Percentiles rank a stretch among this genome's conserved stretches.
Evolutionary conservation across 2,797 vertebrate genomes (phyloP).

Genomic region (Ciconia nigra): DNA sequence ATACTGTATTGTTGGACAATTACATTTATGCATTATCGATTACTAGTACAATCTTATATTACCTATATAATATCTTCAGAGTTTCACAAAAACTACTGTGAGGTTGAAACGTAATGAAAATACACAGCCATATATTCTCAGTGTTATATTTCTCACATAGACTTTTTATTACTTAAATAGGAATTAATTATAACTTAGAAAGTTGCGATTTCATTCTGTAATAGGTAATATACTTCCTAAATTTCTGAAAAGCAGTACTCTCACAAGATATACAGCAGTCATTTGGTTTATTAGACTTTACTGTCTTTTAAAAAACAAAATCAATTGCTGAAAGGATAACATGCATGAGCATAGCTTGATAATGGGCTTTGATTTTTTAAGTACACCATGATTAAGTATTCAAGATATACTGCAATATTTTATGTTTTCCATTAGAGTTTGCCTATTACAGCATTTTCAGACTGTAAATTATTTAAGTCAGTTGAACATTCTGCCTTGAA

Average conservation of each 20-base stretch:
- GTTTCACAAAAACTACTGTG: not conserved
- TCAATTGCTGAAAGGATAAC: not conserved
- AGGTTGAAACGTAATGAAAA: not conserved
- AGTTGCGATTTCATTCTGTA: not conserved
- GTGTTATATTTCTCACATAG: not conserved
- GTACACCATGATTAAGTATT: constrained; percentile 16
- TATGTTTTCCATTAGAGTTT: constrained; percentile 30
- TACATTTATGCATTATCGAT: not conserved
- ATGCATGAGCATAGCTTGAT: not conserved
- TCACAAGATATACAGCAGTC: not conserved
- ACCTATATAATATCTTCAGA: not conserved
- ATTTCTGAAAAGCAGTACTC: not conserved
- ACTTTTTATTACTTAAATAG: not conserved
- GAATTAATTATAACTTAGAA: not conserved
- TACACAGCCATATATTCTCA: not conserved
- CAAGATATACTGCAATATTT: constrained; percentile 6
- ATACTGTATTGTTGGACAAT: not conserved
- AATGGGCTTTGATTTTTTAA: constrained; percentile 45
- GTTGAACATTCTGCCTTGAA: constrained; percentile 32
- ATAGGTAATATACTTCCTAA: not conserved
- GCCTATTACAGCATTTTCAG: constrained; percentile 34
- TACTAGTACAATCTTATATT: not conserved
- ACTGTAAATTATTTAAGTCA: constrained; percentile 55
- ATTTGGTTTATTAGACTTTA: not conserved
- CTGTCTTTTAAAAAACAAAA: not conserved